A percentile compares a stretch with the other conserved stretches of the same genome.
phyloP scores from a whole-genome alignment of 1,140 invertebrate genomes.

The Thaumetopoea pityocampa region DNA sequence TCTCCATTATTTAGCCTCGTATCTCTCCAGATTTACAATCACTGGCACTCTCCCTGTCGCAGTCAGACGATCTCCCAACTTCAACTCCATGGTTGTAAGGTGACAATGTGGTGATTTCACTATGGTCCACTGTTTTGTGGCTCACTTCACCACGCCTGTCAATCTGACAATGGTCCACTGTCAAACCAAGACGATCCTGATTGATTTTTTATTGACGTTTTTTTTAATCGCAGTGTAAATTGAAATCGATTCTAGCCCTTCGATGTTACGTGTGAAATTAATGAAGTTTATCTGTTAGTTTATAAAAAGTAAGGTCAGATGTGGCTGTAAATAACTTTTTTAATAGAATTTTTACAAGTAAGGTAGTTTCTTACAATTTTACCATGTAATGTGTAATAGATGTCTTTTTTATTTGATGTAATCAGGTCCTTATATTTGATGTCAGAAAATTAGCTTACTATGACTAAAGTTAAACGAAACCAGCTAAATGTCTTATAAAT shows the following conservation, averaged over 20 bases:
- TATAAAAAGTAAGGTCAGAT: constrained; percentile 28
- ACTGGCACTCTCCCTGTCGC: constrained; percentile 22
- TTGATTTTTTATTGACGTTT: constrained; percentile 65
- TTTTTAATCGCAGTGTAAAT: constrained; percentile 44
- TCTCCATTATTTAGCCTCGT: too few relatives aligned
- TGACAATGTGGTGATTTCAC: constrained; percentile 53
- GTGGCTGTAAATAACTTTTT: constrained; percentile 7
- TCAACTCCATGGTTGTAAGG: constrained; percentile 43
- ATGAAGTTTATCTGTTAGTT: constrained; percentile 20
- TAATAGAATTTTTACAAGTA: too few relatives aligned
- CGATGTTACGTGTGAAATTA: constrained; percentile 20
- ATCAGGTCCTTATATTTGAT: too few relatives aligned
- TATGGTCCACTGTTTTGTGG: constrained; percentile 51
- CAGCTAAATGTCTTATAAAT: too few relatives aligned
- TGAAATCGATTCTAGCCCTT: constrained; percentile 41
- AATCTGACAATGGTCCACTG: constrained; percentile 50
- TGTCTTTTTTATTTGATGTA: too few relatives aligned
- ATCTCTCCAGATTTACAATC: constrained; percentile 32
- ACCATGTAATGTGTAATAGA: too few relatives aligned
- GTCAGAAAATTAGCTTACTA: too few relatives aligned
- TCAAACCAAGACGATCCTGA: constrained; percentile 58
- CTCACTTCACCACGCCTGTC: constrained; percentile 59
- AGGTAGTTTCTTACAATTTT: too few relatives aligned
- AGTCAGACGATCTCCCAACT: constrained; percentile 27
- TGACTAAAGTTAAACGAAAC: too few relatives aligned